Evolutionary conservation across 1,140 invertebrate species (phyloP).

Genomic region (Magallana ariakensis): DNA sequence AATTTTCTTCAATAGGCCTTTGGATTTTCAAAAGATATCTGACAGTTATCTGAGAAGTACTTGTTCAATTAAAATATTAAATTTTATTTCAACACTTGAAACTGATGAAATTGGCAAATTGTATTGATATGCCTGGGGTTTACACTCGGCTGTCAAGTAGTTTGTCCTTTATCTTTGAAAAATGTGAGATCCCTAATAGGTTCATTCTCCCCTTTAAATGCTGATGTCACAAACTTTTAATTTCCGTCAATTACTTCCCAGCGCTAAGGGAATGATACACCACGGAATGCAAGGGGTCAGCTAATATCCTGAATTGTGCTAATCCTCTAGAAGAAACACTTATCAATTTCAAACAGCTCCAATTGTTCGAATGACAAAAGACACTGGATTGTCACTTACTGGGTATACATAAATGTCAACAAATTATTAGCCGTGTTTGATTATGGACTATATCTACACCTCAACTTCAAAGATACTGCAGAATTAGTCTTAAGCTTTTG

Average conservation of each 20-base stretch:
- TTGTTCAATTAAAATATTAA: conserved; percentile 32
- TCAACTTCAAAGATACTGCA: conserved; percentile 15
- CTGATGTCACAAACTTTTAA: conserved; percentile 29
- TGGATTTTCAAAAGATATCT: conserved; percentile 25
- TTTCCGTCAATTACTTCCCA: background rate
- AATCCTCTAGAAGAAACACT: conserved; percentile 10
- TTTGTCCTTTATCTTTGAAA: conserved; percentile 11
- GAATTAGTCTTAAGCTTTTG: conserved; percentile 24
- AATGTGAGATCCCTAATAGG: background rate
- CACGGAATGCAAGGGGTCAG: conserved; percentile 18
- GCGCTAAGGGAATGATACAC: conserved; percentile 21
- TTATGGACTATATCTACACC: conserved; percentile 38
- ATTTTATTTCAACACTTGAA: conserved; percentile 36
- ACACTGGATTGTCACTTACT: conserved; percentile 23
- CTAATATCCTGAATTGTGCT: conserved; percentile 29
- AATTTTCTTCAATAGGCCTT: conserved; percentile 18
- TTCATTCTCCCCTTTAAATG: conserved; percentile 32
- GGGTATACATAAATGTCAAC: conserved; percentile 21
- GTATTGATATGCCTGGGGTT: background rate
- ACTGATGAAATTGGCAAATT: conserved; percentile 16
- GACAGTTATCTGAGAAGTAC: conserved; percentile 4
- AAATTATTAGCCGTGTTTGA: conserved; percentile 20
- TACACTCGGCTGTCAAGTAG: conserved; percentile 15
- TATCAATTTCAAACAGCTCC: conserved; percentile 23
- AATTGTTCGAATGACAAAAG: conserved; percentile 29